phyloP scores from a whole-genome alignment of 2,113 vertebrate species.

The Micronycteris hirsuta region DNA sequence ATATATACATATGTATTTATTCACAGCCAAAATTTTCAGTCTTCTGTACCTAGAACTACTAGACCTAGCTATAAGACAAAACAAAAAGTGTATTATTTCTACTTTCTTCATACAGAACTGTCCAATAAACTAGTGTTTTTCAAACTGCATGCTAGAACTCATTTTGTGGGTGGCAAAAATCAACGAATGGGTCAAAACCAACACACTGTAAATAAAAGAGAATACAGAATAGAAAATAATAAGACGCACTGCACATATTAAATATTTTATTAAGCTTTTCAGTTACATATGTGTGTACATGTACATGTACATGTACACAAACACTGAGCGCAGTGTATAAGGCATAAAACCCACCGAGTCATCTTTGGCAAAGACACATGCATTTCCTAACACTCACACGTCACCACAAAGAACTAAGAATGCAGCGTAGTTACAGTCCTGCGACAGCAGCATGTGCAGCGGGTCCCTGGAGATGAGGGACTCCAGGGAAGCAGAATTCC shows the following conservation, averaged over 20 bases:
- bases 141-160: not conserved
- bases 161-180: not conserved
- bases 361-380: not conserved
- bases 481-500: not conserved
- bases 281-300: not conserved
- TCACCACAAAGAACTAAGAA: not conserved
- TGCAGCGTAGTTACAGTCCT: not conserved
- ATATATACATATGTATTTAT: not conserved
- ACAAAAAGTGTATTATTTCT: conserved; percentile 17
- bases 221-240: not conserved
- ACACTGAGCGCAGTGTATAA: not conserved
- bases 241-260: not conserved
- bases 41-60: not conserved
- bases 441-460: not conserved
- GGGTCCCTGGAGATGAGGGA: not conserved
- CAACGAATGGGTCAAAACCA: not conserved
- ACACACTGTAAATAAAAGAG: not conserved
- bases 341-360: not conserved
- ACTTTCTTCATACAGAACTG: conserved; percentile 1
- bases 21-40: not conserved
- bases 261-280: not conserved
- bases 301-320: not conserved
- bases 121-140: not conserved
- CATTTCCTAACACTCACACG: not conserved
- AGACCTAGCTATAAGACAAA: conserved; percentile 10